phyloP scores from a whole-genome alignment of 2,888 invertebrate species.

The Sipha maydis region DNA sequence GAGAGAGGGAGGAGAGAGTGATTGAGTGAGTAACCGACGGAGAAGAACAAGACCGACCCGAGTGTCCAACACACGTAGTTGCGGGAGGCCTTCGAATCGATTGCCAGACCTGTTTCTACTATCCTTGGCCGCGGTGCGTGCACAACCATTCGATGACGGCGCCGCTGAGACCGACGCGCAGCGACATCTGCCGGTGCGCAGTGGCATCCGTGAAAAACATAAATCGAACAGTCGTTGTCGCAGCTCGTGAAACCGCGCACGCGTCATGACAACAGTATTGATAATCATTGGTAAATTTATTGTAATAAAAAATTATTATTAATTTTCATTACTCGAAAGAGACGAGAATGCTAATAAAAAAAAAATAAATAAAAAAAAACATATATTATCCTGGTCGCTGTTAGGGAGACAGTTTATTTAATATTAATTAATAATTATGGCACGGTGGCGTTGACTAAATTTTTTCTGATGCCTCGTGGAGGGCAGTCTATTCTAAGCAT shows the following conservation, averaged over 20 bases:
- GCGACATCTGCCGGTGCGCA: slow-evolving; percentile 40
- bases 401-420: no score
- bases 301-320: no score
- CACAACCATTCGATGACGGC: not conserved
- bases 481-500: no score
- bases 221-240: not conserved
- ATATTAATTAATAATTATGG: no score
- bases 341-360: no score
- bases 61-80: not conserved
- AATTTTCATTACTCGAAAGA: no score
- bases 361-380: not conserved
- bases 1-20: not conserved
- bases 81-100: slow-evolving; percentile 49
- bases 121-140: slow-evolving; percentile 1
- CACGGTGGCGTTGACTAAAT: no score
- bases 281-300: not conserved
- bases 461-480: no score
- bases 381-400: no score
- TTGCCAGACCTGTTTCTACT: slow-evolving; percentile 54
- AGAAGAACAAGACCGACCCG: slow-evolving; percentile 1
- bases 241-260: not conserved
- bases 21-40: no score
- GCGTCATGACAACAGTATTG: not conserved
- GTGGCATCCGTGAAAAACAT: not conserved
- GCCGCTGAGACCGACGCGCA: not conserved